Conservation (phyloP, 2,797 vertebrate genomes). For the Cossypha heuglini region DNA sequence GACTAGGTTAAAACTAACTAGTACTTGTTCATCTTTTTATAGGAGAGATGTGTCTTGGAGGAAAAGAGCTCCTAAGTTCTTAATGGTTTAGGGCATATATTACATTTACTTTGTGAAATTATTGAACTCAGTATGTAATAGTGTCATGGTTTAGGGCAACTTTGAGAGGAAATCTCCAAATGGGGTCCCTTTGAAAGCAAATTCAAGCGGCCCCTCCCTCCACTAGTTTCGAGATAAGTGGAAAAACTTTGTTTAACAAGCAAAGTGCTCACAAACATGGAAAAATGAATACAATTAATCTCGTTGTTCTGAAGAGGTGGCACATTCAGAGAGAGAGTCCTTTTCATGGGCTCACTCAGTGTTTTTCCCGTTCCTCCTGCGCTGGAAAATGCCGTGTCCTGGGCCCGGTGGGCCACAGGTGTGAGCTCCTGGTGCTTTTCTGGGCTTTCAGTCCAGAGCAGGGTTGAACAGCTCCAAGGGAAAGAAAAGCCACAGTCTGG, state of each 20-base stretch:
- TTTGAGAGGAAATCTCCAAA: neutral
- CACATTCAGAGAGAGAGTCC: neutral
- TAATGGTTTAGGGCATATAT: neutral
- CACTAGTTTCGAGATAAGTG: fast-evolving
- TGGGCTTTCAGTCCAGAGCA: neutral
- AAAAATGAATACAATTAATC: neutral
- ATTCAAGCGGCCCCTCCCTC: neutral
- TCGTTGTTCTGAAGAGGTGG: neutral
- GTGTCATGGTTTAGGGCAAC: neutral
- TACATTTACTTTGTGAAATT: neutral
- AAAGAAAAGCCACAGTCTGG: neutral
- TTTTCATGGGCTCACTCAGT: too few species aligned
- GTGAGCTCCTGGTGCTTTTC: fast-evolving
- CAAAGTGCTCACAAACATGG: neutral
- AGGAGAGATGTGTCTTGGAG: neutral
- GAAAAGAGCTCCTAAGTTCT: neutral
- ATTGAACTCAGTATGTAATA: neutral
- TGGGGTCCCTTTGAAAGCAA: neutral
- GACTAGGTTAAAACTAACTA: neutral
- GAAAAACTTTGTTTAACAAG: neutral
- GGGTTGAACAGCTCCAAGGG: neutral
- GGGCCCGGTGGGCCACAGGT: too few species aligned
- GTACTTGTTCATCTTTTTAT: neutral
- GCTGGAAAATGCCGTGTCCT: too few species aligned
- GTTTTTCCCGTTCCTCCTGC: too few species aligned